A percentile compares a stretch with the other conserved stretches of the same genome.
Conservation (phyloP, 2,797 vertebrate genomes). For the Eulemur coronatus region DNA sequence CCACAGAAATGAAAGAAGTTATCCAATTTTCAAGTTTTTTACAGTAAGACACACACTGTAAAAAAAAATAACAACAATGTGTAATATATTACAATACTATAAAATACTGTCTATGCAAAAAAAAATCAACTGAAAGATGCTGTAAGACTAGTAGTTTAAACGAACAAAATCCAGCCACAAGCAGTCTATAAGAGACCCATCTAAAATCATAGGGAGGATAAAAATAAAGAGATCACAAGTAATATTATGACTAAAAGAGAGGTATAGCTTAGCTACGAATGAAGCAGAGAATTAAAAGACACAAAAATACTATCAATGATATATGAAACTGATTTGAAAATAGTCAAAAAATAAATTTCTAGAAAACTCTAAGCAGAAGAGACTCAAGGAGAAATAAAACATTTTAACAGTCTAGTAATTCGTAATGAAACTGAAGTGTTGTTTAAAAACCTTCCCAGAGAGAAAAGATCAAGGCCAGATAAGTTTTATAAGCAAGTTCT, state of each 20-base stretch:
- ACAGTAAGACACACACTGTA: neutral
- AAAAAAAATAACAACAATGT: neutral
- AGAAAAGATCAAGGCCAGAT: neutral
- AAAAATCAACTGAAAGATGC: neutral
- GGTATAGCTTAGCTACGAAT: neutral
- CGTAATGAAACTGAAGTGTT: neutral
- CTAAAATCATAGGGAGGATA: neutral
- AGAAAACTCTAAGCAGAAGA: neutral
- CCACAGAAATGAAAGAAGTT: neutral
- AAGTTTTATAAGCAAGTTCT: neutral
- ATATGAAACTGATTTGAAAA: neutral
- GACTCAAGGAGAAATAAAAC: neutral
- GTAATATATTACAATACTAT: neutral
- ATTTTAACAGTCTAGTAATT: neutral
- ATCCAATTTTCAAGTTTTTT: neutral
- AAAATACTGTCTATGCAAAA: neutral
- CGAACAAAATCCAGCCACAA: neutral
- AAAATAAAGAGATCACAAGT: neutral
- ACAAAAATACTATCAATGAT: neutral
- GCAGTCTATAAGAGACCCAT: neutral
- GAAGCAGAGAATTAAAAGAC: neutral
- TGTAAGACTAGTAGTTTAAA: neutral
- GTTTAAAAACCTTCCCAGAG: neutral
- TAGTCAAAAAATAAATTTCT: neutral
- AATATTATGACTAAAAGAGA: neutral